These are phyloP conservation scores for Synergus umbraculus DNA, from an alignment of 2,888 invertebrate species.

Conservation along the genomic window DNA sequence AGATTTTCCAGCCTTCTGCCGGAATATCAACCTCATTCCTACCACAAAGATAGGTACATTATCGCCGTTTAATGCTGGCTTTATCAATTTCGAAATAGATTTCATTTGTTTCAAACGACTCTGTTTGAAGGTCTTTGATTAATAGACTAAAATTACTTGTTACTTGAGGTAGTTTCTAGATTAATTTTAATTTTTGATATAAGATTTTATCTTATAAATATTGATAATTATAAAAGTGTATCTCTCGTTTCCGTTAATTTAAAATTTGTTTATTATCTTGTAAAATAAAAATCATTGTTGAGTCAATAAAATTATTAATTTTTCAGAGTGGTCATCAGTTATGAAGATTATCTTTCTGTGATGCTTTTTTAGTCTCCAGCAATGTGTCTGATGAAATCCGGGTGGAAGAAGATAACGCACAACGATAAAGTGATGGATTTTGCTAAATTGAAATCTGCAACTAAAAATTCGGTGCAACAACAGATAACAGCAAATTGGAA, in stretches of 20 bases:
- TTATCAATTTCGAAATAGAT: background rate
- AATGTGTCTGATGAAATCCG: slow-evolving; percentile 17
- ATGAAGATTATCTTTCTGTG: background rate
- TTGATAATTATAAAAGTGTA: background rate
- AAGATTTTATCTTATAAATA: too few species aligned
- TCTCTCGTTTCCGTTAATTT: background rate
- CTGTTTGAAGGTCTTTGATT: background rate
- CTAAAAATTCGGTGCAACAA: background rate
- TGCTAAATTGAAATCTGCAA: background rate
- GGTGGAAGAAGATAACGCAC: background rate
- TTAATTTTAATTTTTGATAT: too few species aligned
- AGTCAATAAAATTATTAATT: background rate
- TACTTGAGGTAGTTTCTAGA: too few species aligned
- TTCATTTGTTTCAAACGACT: background rate
- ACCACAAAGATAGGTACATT: background rate
- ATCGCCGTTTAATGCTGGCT: background rate
- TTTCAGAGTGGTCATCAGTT: slow-evolving; percentile 19
- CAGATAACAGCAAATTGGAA: background rate
- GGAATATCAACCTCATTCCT: background rate
- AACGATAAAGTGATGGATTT: background rate
- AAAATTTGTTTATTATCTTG: background rate
- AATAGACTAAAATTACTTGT: background rate
- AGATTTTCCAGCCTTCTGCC: background rate
- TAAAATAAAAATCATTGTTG: background rate
- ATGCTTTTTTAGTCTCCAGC: background rate